A percentile compares a stretch with the other conserved stretches of the same genome.
These are phyloP conservation scores for Axinella damicornis DNA, from an alignment of 37 sponge, comb jelly and placozoan genomes.

Conservation along the genomic window DNA sequence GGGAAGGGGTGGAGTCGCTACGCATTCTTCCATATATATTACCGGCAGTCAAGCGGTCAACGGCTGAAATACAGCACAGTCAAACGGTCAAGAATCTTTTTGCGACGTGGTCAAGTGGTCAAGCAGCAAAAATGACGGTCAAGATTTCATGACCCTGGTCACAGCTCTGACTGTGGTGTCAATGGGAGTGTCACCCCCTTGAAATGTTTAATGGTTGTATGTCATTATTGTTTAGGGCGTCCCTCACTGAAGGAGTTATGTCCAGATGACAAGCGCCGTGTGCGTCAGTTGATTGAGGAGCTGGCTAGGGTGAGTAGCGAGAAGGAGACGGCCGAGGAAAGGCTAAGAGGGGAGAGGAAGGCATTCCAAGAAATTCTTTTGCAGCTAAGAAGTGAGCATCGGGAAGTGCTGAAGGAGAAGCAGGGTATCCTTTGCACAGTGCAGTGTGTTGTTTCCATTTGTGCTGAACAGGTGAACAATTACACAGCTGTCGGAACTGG, in stretches of 20 bases:
- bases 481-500: neutral
- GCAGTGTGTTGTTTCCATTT: neutral
- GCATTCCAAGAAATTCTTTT: conserved; percentile 8
- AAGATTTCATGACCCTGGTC: too few relatives aligned
- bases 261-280: conserved; percentile 65
- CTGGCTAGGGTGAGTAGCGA: conserved; percentile 62
- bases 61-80: too few relatives aligned
- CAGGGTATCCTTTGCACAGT: conserved; percentile 26
- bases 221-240: neutral
- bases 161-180: neutral
- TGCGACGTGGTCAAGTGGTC: too few relatives aligned
- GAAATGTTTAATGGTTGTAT: neutral
- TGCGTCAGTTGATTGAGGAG: conserved; percentile 65
- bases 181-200: too few relatives aligned
- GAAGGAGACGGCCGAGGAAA: conserved; percentile 50
- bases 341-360: conserved; percentile 25
- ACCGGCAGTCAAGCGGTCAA: too few relatives aligned
- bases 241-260: conserved; percentile 63
- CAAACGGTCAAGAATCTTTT: too few relatives aligned
- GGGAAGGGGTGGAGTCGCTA: too few relatives aligned
- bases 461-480: neutral
- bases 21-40: too few relatives aligned
- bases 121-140: too few relatives aligned
- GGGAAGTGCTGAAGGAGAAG: conserved; percentile 13
- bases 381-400: conserved; percentile 5